A percentile compares a stretch with the other conserved stretches of the same genome.
These are phyloP conservation scores for Porites australiensis DNA, from an alignment of 64 coral and sea anemone species.

Conservation along the genomic window DNA sequence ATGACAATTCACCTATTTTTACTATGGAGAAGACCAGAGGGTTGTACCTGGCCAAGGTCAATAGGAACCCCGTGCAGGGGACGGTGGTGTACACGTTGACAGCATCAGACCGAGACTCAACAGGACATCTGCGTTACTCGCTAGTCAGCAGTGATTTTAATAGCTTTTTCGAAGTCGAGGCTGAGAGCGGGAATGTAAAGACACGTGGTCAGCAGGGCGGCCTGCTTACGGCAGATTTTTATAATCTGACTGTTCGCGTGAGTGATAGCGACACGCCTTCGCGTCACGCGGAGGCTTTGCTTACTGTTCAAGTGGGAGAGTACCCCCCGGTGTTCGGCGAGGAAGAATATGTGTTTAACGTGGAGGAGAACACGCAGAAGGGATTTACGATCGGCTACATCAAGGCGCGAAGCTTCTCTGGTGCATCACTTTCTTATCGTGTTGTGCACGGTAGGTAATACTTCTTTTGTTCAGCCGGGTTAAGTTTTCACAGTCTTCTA, in stretches of 20 bases:
- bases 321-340: constrained; percentile 73
- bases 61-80: constrained; percentile 71
- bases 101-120: constrained; percentile 81
- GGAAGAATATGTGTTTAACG: constrained; percentile 73
- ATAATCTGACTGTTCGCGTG: constrained; percentile 79
- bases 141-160: constrained; percentile 52
- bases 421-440: constrained; percentile 68
- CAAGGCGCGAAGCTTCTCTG: constrained; percentile 78
- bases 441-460: constrained; percentile 72
- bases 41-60: constrained; percentile 57
- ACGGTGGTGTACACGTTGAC: constrained; percentile 72
- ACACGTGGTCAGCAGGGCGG: constrained; percentile 36
- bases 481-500: no score
- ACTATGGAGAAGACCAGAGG: constrained; percentile 67
- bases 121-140: constrained; percentile 64
- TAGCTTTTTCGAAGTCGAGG: constrained; percentile 74
- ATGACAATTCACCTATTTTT: constrained; percentile 90
- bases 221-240: constrained; percentile 62
- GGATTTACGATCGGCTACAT: constrained; percentile 72
- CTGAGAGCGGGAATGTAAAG: constrained; percentile 65
- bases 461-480: background rate
- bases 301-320: constrained; percentile 73
- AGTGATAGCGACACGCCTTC: constrained; percentile 76
- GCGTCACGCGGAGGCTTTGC: background rate
- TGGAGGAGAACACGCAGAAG: constrained; percentile 80